Evolutionary conservation across 2,888 invertebrate genomes (phyloP), one percentile per base, ranked within the genome.

Genomic region (Steinernema carpocapsae): DNA sequence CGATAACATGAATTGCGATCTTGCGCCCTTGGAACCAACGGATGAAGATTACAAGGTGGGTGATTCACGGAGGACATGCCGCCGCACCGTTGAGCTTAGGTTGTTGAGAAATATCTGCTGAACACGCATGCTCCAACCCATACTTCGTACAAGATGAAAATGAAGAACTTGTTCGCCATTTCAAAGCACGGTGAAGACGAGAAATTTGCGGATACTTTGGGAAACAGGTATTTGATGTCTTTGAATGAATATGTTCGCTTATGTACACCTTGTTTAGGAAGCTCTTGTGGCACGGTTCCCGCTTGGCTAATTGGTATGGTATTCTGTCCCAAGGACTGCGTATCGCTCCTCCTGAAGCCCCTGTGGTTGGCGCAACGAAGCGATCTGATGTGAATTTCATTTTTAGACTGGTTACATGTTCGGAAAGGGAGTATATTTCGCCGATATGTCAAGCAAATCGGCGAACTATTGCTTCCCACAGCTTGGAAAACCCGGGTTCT

Each of bases 361-460:
- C 90, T n/a, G 87, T 88, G 70, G 76, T 76, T 73, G 70, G 64
- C 22, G 45, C 22, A 4, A 10, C n/a, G n/a, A n/a, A n/a, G n/a
- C n/a, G n/a, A n/a, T n/a, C n/a, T n/a, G n/a, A n/a, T n/a, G n/a
- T n/a, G n/a, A n/a, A n/a, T n/a, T n/a, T n/a, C n/a, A n/a, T 37
- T 19, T 74, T 75, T 45, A 72, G 73, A 79, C 90, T 26, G 90
- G 90, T 19, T 90, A 90, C 83, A 90, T 90, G 90, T 87, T 88
- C 87, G 90, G 90, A 10, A 90, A 90, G 82, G 90, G 90, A n/a
- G 87, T 90, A 4, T 90, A 90, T 79, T 90, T 90, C 84, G 90
- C 90, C 37, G 90, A 90, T 80, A 89, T 89, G 88, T 89, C 89
- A 24, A 89, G 89, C 80, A 90, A 90, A 79, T 89, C 89, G 83